Evolutionary conservation across 2,888 invertebrate species (phyloP).

Genomic region (Sericinus montela): DNA sequence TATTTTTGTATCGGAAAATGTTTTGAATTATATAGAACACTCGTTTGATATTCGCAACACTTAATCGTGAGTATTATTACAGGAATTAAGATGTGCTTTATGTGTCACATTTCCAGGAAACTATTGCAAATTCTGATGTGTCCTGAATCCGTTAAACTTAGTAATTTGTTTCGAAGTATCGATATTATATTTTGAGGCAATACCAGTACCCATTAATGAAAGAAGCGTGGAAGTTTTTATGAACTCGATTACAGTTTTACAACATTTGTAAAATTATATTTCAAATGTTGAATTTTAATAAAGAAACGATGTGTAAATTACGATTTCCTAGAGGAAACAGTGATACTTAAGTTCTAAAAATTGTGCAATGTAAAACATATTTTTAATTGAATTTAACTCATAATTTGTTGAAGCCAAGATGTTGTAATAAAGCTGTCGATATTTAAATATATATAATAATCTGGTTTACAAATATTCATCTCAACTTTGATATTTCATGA

Average conservation of each 20-base stretch:
- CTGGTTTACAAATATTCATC: conserved; percentile 2
- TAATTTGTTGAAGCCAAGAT: conserved; percentile 17
- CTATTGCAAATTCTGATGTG: neutral
- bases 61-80: neutral
- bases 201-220: conserved; percentile 2
- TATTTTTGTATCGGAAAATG: too few relatives aligned
- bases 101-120: conserved; percentile 14
- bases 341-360: neutral
- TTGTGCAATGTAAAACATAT: conserved; percentile 1
- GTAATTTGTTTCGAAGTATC: neutral
- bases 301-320: conserved; percentile 9
- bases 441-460: neutral
- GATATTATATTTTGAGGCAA: neutral
- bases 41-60: neutral
- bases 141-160: conserved; percentile 4
- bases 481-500: conserved; percentile 9
- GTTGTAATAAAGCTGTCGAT: conserved; percentile 8
- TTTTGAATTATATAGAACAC: too few relatives aligned
- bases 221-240: conserved; percentile 8
- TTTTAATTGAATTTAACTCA: conserved; percentile 14
- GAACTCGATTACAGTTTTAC: neutral
- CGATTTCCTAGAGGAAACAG: conserved; percentile 5
- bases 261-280: conserved; percentile 8
- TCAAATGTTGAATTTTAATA: conserved; percentile 10
- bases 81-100: neutral